A percentile compares a stretch with the other conserved stretches of the same genome.
phyloP scores from a whole-genome alignment of 2,888 invertebrate genomes.

The Meganola albula region DNA sequence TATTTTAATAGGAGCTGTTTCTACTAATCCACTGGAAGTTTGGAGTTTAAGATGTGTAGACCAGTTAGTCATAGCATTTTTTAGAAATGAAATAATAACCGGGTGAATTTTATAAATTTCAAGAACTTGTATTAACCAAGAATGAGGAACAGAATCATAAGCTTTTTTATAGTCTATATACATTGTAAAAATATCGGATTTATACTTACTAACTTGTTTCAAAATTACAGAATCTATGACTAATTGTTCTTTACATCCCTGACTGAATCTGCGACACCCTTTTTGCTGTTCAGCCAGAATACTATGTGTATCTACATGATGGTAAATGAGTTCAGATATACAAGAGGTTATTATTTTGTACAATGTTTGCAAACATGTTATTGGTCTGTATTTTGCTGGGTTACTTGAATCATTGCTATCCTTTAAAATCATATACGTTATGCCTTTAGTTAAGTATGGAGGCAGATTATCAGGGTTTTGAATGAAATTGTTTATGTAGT shows the following conservation, averaged over 20 bases:
- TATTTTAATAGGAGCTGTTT: conserved; percentile 14
- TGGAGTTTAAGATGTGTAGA: no score
- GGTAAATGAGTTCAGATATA: conserved; percentile 17
- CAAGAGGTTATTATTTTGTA: conserved; percentile 25
- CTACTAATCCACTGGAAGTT: no score
- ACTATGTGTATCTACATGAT: conserved; percentile 14
- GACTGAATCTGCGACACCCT: conserved; percentile 16
- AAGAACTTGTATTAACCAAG: conserved; percentile 9
- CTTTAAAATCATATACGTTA: conserved; percentile 24
- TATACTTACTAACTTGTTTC: conserved; percentile 3
- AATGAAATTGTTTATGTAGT: conserved; percentile 12
- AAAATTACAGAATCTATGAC: conserved; percentile 12
- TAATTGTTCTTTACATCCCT: conserved; percentile 22
- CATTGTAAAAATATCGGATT: conserved; percentile 4
- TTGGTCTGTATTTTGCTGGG: conserved; percentile 27
- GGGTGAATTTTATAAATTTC: conserved; percentile 2
- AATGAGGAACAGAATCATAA: conserved; percentile 10
- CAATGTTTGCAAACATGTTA: conserved; percentile 28
- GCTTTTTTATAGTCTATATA: conserved; percentile 12
- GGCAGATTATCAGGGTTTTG: conserved; percentile 10
- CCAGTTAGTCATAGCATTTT: conserved; percentile 11
- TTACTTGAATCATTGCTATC: conserved; percentile 11
- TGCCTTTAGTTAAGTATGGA: conserved; percentile 5
- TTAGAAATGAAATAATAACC: background rate
- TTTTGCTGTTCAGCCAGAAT: conserved; percentile 24